A percentile compares a stretch with the other conserved stretches of the same genome.
Evolutionary conservation across 2,888 invertebrate species (phyloP).

Genomic region (Uropetala carovei): DNA sequence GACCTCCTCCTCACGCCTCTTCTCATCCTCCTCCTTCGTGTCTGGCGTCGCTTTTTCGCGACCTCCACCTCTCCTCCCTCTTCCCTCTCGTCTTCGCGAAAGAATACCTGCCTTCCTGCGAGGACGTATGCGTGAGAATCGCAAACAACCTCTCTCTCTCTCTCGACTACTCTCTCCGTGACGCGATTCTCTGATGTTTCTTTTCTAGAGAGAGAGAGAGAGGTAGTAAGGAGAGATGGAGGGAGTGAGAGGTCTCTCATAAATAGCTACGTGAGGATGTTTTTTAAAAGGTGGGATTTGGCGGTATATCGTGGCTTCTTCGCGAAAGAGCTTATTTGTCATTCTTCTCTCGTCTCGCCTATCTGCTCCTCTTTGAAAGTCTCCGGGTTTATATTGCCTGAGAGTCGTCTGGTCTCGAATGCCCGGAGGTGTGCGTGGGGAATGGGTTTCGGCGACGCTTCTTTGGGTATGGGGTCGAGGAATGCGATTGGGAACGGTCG

Average conservation of each 20-base stretch:
- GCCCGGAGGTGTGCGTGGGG: not conserved
- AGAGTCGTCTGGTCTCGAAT: not conserved
- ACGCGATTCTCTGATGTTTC: constrained; percentile 12
- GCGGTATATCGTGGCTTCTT: not conserved
- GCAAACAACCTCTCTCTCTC: constrained; percentile 35
- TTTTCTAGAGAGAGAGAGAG: too few relatives aligned
- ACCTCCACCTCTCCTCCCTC: not conserved
- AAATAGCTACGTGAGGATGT: not conserved
- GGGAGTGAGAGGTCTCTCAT: not conserved
- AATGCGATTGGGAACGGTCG: too few relatives aligned
- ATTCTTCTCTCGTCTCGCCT: not conserved
- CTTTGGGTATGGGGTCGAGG: not conserved
- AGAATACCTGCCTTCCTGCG: not conserved
- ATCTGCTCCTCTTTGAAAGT: not conserved
- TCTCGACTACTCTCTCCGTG: not conserved
- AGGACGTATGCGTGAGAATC: constrained; percentile 48
- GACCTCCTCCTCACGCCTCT: not conserved
- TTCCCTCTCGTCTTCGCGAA: not conserved
- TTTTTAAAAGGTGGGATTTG: not conserved
- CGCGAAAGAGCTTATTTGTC: constrained; percentile 4
- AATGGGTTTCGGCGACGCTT: not conserved
- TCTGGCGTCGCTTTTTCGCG: not conserved
- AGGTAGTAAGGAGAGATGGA: too few relatives aligned
- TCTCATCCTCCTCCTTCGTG: not conserved
- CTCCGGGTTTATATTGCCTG: not conserved